phyloP scores from a whole-genome alignment of 2,113 vertebrate species.

The Percina caprodes region DNA sequence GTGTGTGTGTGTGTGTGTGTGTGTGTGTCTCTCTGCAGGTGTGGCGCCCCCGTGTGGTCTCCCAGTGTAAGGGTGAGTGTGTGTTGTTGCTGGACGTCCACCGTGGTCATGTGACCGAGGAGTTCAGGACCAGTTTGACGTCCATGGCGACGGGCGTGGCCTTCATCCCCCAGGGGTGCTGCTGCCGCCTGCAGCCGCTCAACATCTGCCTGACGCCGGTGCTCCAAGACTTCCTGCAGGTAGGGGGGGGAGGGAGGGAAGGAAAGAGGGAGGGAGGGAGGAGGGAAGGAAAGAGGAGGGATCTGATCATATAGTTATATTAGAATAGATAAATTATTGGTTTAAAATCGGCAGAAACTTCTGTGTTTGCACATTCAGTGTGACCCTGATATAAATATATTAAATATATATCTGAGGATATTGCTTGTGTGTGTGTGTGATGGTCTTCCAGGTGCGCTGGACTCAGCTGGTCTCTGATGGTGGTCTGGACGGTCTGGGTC shows the following conservation, averaged over 20 bases:
- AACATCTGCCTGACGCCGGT: slow-evolving; percentile 89
- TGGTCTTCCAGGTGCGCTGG: slow-evolving; percentile 86
- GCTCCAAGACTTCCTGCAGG: slow-evolving; percentile 88
- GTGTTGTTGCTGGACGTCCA: slow-evolving; percentile 90
- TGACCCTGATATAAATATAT: no score
- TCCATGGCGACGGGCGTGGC: slow-evolving; percentile 72
- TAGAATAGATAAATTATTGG: no score
- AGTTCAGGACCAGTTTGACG: slow-evolving; percentile 84
- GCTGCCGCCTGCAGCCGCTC: slow-evolving; percentile 88
- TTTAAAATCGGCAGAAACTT: no score
- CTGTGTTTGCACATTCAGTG: no score
- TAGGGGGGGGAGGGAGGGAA: not conserved
- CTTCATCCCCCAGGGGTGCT: slow-evolving; percentile 88
- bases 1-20: no score
- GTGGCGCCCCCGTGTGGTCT: slow-evolving; percentile 83
- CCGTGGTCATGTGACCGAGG: slow-evolving; percentile 83
- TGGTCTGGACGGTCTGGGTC: slow-evolving; percentile 79
- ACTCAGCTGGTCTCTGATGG: slow-evolving; percentile 77
- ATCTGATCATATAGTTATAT: no score
- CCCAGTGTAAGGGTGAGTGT: slow-evolving; percentile 71
- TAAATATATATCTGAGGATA: no score
- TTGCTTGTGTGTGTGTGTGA: no score
- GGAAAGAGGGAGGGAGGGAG: no score
- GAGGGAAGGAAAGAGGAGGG: no score
- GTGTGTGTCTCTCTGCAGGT: no score